Base-by-base conservation (phyloP, 2,888 invertebrate species). In the Hoplodrina ambigua region DNA sequence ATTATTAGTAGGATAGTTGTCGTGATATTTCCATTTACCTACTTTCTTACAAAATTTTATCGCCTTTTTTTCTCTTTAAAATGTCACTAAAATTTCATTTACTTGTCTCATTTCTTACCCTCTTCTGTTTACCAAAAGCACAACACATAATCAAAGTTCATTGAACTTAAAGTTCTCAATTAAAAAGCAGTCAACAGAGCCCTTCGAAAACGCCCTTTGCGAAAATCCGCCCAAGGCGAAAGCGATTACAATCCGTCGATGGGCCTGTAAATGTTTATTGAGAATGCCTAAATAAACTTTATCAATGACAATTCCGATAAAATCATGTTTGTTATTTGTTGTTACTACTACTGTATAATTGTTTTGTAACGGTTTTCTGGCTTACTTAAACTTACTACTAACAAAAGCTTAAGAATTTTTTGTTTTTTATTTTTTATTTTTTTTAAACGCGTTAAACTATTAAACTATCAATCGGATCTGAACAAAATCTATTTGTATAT, bases 241-340 rank as follows among this genome's bases (percentile, higher is more conserved):
- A 91, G 76, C 91, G 91, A 93, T 93, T 91, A 91, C 86, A 73
- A 62, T 75, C 81, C 82, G 57, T 62, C 82, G 72, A 80, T 78
- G 78, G 85, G 87, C 84, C 84, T 81, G 86, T 89, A 88, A 92
- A 84, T 85, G 81, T 83, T 85, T 86, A 85, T 88, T 80, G 83
- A 91, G 88, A 89, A 90, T 87, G 85, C 87, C 88, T 90, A 89
- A 90, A 84, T 85, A 93, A 93, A 94, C 90, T 85, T 60, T 85
- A 87, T 89, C 86, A 90, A 90, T 92, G 92, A 92, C 93, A 91
- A 84, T 87, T 80, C 83, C 78, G 85, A 88, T 85, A 80, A 75
- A 69, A 82, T 19, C 63, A 63, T 74, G 72, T 79, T 80, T 83
- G 69, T 75, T 83, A 64, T 83, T 80, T 82, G 71, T 76, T 83